Base-by-base conservation (phyloP, 2,797 vertebrate species). In the Agapornis canus region DNA sequence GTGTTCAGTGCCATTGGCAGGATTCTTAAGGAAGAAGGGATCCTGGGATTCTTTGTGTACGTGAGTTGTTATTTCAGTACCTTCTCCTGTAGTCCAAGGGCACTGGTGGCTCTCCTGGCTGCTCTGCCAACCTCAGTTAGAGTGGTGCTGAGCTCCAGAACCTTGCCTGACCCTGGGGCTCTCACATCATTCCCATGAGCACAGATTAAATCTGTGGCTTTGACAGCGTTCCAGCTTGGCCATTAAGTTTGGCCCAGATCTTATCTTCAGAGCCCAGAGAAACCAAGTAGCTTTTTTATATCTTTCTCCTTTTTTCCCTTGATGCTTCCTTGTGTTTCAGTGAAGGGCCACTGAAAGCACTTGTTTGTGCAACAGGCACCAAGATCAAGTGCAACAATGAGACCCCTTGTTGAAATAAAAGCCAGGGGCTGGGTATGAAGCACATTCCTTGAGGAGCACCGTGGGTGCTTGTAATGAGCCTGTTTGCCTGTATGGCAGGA, bases 21-120 rank as follows among this genome's bases (percentile, higher is more conserved):
- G 96, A 99, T 99, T 92, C 98, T 98, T 92, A 98, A 98, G 95
- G 98, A 99, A 93, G 99, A 99, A 94, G 98, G 99, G 47, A 93
- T 99, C 32, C 94, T 98, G 89, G 99, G 99, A 86, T 99, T 99
- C 96, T 99, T 99, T 20, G 98, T 98, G 99, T 99, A 97, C 98
- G 98, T 98, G 95, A 98, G 92, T 96, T 83, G 85, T 29, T 70
- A 26, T 49, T 82, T 60, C 54, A 71, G 35, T 21, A 12, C 61
- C 47, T 84, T 73, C 37, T 90, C 26, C 59, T 8, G 0, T 47
- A 54, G 47, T 49, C 45, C 1, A 1, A 47, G 71, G 80, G 78
- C 26, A 12, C 54, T 2, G 5, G 7, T 31, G 64, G 52, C 64
- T 89, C 72, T 83, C 29, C 29, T 3, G 5, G 70, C n/a, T 12